Base-by-base conservation (phyloP, 2,113 vertebrate species). In the Ceyx cyanopectus region DNA sequence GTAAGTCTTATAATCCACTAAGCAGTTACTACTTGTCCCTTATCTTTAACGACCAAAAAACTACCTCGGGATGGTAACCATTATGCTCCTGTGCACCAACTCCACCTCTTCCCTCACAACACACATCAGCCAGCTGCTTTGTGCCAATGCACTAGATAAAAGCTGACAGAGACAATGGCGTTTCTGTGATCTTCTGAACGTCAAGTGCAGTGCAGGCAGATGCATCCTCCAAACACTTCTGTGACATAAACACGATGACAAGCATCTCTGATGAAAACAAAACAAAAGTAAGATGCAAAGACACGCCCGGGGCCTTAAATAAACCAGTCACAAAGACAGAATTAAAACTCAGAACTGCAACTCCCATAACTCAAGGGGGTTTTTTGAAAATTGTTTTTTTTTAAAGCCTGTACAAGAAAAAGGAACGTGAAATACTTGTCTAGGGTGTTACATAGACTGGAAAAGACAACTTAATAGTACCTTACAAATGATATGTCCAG, bases 391-490 rank as follows among this genome's bases (percentile, higher is more conserved):
- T 66, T 72, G 8, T 46, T 46, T 46, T 46, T 46, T 46, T 46
- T 8, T 18, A 78, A 79, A 82, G 51, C 18, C 70, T 14, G 34
- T 10, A 82, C 14, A 51, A 74, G 45, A 84, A 78, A 70, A 34
- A 61, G 14, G 23, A 95, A 91, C 63, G 12, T 13, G 68, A 90
- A 91, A 93, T 92, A 90, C 86, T 74, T 34, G 83, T 66, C 62
- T 61, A 51, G 54, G 45, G 37, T 43, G 66, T 76, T 65, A 27
- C 37, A 69, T 0, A 72, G 90, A 41, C 50, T 78, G 69, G 50
- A 53, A 93, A 81, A 94, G 79, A 85, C 79, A 85, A 41, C 54
- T 79, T 90, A 92, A 89, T 41, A 79, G 77, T 46, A 79, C 89
- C 65, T 82, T 53, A 72, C 37, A 73, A 60, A 37, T 23, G 46